Evolutionary conservation across 2,113 vertebrate species (phyloP).

Genomic region (Halichoerus grypus): DNA sequence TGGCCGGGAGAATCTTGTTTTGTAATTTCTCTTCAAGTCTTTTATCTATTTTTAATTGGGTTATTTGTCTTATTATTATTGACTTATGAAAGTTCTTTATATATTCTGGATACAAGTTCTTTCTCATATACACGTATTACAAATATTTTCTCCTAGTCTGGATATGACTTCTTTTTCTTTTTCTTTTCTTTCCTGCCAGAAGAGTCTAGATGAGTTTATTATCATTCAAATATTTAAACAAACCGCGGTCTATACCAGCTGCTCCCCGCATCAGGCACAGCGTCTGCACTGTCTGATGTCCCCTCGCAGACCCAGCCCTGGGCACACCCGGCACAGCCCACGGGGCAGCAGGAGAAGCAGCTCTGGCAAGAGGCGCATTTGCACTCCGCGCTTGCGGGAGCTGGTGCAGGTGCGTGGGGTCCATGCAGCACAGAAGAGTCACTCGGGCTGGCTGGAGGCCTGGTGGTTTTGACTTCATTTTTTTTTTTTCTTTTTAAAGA

Average conservation of each 20-base stretch:
- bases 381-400: background rate
- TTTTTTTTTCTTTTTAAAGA: background rate
- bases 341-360: background rate
- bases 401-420: background rate
- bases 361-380: background rate
- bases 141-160: background rate
- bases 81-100: background rate
- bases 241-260: background rate
- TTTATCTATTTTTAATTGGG: background rate
- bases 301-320: background rate
- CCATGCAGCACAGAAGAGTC: background rate
- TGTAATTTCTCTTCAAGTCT: background rate
- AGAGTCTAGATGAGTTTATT: background rate
- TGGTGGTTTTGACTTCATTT: background rate
- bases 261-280: background rate
- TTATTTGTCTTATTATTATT: background rate
- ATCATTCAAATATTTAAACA: background rate
- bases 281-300: background rate
- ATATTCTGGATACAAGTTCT: background rate
- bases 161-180: background rate
- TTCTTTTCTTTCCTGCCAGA: background rate
- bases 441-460: background rate
- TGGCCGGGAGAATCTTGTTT: background rate
- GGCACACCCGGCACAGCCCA: background rate
- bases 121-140: background rate